phyloP scores from a whole-genome alignment of 2,113 vertebrate species.

The Potamarius usumacintae region DNA sequence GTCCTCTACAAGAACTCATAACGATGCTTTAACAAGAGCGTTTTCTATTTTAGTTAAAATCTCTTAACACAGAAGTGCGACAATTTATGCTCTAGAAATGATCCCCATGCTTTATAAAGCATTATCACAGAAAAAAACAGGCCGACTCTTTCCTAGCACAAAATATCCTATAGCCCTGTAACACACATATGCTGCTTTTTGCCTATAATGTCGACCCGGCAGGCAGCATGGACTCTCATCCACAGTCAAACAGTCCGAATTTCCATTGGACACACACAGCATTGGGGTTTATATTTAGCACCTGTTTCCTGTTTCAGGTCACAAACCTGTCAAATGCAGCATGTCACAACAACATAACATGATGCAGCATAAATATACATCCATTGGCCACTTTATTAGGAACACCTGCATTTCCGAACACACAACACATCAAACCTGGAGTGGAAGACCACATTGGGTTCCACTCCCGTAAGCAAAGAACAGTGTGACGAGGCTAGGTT shows the following conservation, averaged over 20 bases:
- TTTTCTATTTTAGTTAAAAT: neutral
- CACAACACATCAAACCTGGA: neutral
- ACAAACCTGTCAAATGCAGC: neutral
- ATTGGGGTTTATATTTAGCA: neutral
- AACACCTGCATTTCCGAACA: neutral
- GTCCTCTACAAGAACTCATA: neutral
- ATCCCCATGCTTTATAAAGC: neutral
- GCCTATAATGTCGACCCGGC: neutral
- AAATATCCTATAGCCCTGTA: neutral
- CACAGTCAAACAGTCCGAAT: neutral
- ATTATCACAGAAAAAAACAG: conserved; percentile 9
- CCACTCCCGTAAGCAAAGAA: too few species aligned
- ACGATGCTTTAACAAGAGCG: neutral
- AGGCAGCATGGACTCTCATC: neutral
- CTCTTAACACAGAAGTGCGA: neutral
- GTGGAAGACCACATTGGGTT: too few species aligned
- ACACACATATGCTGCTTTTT: neutral
- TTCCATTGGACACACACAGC: neutral
- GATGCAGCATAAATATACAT: neutral
- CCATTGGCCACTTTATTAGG: neutral
- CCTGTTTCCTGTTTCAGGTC: neutral
- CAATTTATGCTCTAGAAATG: neutral
- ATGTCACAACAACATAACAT: neutral
- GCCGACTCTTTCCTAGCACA: neutral
- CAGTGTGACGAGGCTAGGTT: neutral